These are phyloP conservation scores for Camarhynchus parvulus DNA, from an alignment of 2,113 vertebrate species.

Conservation along the genomic window DNA sequence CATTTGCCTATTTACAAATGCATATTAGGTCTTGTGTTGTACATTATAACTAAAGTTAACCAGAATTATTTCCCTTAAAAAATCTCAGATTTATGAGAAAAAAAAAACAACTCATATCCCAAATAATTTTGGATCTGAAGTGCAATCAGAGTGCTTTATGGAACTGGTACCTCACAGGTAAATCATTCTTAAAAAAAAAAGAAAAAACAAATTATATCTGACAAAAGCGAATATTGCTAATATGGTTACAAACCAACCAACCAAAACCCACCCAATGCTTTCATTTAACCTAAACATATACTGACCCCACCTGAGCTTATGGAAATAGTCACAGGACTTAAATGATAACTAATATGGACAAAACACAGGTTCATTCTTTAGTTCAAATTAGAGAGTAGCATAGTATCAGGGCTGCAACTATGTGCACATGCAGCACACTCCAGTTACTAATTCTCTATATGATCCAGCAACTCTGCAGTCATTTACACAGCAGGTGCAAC, in stretches of 20 bases:
- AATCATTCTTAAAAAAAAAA: accelerated
- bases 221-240: background rate
- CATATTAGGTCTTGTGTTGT: background rate
- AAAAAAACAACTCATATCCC: background rate
- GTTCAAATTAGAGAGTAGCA: background rate
- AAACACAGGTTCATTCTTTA: background rate
- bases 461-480: background rate
- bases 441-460: background rate
- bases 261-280: background rate
- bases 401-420: background rate
- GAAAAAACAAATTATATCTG: background rate
- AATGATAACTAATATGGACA: background rate
- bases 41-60: background rate
- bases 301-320: background rate
- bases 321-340: background rate
- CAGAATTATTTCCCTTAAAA: background rate
- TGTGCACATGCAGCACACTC: background rate
- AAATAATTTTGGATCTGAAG: background rate
- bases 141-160: background rate
- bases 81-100: background rate
- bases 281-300: background rate
- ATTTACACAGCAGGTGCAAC: background rate
- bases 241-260: background rate
- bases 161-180: background rate
- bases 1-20: background rate